Evolutionary conservation across 2,113 vertebrate genomes (phyloP).

Genomic region (Dendrocopos noguchii): DNA sequence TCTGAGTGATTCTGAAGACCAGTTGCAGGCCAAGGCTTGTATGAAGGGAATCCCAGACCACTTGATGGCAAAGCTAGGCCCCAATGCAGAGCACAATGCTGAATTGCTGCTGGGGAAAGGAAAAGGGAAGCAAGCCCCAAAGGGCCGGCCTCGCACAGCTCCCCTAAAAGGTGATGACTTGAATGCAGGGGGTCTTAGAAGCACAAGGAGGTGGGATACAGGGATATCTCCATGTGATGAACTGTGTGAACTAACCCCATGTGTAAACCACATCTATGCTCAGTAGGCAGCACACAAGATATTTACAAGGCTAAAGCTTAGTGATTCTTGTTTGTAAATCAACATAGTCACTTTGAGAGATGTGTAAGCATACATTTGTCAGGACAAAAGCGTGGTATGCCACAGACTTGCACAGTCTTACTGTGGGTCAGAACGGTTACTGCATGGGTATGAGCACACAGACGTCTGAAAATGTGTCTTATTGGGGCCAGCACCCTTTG

Average conservation of each 20-base stretch:
- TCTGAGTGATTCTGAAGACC: constrained; percentile 94
- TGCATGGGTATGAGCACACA: background rate
- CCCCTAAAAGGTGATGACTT: constrained; percentile 90
- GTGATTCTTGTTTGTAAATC: background rate
- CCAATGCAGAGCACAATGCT: constrained; percentile 75
- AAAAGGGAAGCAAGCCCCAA: constrained; percentile 86
- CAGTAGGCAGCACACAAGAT: background rate
- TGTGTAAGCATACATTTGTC: background rate
- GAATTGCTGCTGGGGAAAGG: constrained; percentile 85
- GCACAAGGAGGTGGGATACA: background rate
- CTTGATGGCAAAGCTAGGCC: constrained; percentile 80
- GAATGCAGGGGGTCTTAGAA: background rate
- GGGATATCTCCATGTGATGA: background rate
- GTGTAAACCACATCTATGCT: background rate
- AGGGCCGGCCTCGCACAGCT: constrained; percentile 91
- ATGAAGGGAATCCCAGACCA: constrained; percentile 85
- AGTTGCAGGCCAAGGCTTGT: constrained; percentile 83
- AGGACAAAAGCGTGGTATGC: background rate
- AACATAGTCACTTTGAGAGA: background rate
- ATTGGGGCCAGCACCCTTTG: background rate
- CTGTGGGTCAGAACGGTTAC: background rate
- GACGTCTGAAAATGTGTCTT: background rate
- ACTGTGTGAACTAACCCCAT: background rate
- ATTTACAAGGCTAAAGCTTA: background rate
- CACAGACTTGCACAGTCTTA: background rate